These are phyloP conservation scores for Scaptodrosophila lebanonensis DNA, from an alignment of 1,140 invertebrate species.

Conservation along the genomic window DNA sequence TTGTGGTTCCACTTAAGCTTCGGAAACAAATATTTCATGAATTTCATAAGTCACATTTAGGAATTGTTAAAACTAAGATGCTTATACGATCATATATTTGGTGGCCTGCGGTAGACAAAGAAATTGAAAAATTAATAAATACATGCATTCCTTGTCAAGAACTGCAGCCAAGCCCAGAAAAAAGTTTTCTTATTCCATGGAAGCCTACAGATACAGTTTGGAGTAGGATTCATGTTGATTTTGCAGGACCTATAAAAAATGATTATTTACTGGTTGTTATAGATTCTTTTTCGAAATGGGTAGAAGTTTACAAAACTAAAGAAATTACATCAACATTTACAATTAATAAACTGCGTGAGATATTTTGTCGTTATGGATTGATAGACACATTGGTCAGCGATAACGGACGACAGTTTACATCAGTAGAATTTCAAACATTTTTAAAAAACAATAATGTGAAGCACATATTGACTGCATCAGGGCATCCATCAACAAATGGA, in stretches of 20 bases:
- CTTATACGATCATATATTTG: slow-evolving; percentile 73
- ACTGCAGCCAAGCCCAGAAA: too few relatives aligned
- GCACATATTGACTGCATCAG: too few relatives aligned
- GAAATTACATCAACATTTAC: neutral
- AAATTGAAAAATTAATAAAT: too few relatives aligned
- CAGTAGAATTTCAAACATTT: neutral
- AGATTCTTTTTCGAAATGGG: slow-evolving; percentile 8
- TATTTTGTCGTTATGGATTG: slow-evolving; percentile 5
- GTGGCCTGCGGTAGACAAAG: slow-evolving; percentile 74
- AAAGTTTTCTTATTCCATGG: slow-evolving; percentile 11
- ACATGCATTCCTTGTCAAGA: too few relatives aligned
- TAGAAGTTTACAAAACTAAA: slow-evolving; percentile 11
- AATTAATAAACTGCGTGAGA: slow-evolving; percentile 1
- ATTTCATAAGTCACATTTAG: slow-evolving; percentile 46
- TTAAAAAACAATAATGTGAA: too few relatives aligned
- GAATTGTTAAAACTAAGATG: slow-evolving; percentile 71
- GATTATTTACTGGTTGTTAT: neutral
- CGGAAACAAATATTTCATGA: slow-evolving; percentile 28
- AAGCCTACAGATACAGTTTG: slow-evolving; percentile 3
- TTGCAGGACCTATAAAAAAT: slow-evolving; percentile 2
- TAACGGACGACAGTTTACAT: slow-evolving; percentile 5
- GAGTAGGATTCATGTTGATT: slow-evolving; percentile 12
- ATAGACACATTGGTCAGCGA: slow-evolving; percentile 2
- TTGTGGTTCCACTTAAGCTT: slow-evolving; percentile 44
- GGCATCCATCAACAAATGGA: too few relatives aligned